A percentile compares a stretch with the other conserved stretches of the same genome.
phyloP scores from a whole-genome alignment of 1,140 invertebrate genomes.

The Maniola jurtina region DNA sequence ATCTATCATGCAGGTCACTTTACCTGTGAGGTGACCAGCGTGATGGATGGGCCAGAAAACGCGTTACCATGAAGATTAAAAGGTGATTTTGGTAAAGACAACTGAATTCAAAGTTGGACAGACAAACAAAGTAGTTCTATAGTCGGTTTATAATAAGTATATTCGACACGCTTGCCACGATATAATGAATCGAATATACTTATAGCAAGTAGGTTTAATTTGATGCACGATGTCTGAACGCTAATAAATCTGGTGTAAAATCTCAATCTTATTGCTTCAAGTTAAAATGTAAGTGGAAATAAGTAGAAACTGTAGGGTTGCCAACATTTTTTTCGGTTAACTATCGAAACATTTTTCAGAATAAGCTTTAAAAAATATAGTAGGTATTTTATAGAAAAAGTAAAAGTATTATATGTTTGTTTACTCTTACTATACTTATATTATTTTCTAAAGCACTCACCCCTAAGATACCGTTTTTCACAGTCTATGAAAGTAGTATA shows the following conservation, averaged over 20 bases:
- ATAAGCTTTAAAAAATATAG: no score
- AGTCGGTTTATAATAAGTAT: background rate
- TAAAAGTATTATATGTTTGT: no score
- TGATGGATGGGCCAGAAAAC: no score
- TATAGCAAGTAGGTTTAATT: background rate
- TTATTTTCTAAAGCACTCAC: no score
- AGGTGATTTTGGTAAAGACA: background rate
- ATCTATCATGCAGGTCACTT: no score
- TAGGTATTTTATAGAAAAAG: no score
- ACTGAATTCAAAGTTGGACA: background rate
- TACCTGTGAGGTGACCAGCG: no score
- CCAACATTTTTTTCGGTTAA: no score
- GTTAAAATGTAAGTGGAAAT: slow-evolving; percentile 9
- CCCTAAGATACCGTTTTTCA: no score
- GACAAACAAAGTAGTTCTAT: background rate
- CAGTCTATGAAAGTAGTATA: no score
- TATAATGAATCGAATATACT: slow-evolving; percentile 1
- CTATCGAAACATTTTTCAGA: no score
- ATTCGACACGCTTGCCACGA: background rate
- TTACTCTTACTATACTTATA: no score
- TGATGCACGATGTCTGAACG: background rate
- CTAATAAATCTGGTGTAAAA: slow-evolving; percentile 9
- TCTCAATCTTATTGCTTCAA: slow-evolving; percentile 20
- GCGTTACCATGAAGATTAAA: background rate
- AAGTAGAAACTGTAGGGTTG: slow-evolving; percentile 2